Percentiles rank a stretch among this genome's conserved stretches.
Conservation (phyloP, 2,888 invertebrate species). For the Cataglyphis livida region DNA sequence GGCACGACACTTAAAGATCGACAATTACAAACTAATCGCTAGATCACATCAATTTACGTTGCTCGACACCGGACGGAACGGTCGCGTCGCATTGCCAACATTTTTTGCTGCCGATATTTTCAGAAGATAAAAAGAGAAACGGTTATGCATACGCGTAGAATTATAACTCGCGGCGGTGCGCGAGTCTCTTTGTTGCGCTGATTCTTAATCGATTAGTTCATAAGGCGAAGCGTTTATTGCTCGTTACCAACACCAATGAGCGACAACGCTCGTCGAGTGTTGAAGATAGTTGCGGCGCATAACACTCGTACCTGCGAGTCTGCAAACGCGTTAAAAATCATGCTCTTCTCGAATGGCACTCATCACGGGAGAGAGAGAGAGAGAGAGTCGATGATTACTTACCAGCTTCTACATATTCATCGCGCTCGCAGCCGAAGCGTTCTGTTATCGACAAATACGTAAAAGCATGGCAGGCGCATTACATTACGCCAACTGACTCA, state of each 20-base stretch:
- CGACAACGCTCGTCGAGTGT: conserved; percentile 32
- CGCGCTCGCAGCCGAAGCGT: conserved; percentile 30
- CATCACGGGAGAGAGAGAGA: conserved; percentile 27
- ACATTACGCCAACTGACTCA: conserved; percentile 51
- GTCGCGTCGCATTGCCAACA: background rate
- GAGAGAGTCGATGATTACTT: conserved; percentile 49
- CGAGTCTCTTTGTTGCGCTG: conserved; percentile 57
- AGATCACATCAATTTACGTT: conserved; percentile 5
- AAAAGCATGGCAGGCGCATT: conserved; percentile 40
- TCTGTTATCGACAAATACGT: conserved; percentile 48
- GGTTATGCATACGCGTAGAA: conserved; percentile 27
- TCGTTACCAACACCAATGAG: conserved; percentile 49
- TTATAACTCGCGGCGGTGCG: conserved; percentile 41
- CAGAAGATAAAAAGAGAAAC: background rate
- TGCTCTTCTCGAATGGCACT: conserved; percentile 48
- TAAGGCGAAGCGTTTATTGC: conserved; percentile 65
- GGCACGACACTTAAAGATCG: background rate
- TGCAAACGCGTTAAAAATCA: conserved; percentile 40
- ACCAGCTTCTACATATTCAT: conserved; percentile 62
- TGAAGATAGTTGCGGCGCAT: conserved; percentile 49
- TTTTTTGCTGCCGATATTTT: conserved; percentile 15
- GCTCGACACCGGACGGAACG: conserved; percentile 1
- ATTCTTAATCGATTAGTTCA: conserved; percentile 72
- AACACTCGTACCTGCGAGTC: conserved; percentile 27
- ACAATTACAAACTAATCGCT: background rate